These are phyloP conservation scores for Murina feae DNA, from an alignment of 2,113 vertebrate species.

Conservation along the genomic window DNA sequence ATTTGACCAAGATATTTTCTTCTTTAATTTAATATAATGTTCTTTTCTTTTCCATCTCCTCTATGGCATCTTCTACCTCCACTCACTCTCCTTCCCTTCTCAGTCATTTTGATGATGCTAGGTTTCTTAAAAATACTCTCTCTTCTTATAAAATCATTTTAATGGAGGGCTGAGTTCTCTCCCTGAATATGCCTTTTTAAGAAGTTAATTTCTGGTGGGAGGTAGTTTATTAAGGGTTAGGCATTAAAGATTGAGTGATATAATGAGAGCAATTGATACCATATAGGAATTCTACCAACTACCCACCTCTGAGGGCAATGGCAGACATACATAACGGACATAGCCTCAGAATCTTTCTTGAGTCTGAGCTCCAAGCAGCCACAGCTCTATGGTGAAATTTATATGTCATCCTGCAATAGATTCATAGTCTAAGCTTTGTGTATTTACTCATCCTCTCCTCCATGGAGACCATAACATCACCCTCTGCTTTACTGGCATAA, in stretches of 20 bases:
- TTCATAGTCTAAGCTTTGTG: neutral
- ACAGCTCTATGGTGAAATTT: neutral
- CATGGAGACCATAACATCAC: neutral
- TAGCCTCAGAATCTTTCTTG: neutral
- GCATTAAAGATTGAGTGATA: neutral
- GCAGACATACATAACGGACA: neutral
- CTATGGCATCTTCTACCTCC: too few species aligned
- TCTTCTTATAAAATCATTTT: neutral
- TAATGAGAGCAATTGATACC: neutral
- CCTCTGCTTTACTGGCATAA: neutral
- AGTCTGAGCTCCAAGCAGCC: neutral
- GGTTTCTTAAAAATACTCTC: constrained; percentile 2
- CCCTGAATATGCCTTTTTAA: neutral
- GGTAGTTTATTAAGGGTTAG: neutral
- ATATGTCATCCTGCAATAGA: neutral
- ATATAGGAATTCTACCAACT: neutral
- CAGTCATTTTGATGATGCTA: neutral
- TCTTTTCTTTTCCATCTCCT: too few species aligned
- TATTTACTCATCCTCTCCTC: neutral
- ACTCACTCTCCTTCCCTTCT: too few species aligned
- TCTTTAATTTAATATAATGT: too few species aligned
- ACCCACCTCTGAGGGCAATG: neutral
- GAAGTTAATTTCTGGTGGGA: neutral
- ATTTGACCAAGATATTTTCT: neutral
- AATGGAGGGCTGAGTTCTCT: neutral